phyloP scores from a whole-genome alignment of 1,140 invertebrate species.

The Drosophila serrata region DNA sequence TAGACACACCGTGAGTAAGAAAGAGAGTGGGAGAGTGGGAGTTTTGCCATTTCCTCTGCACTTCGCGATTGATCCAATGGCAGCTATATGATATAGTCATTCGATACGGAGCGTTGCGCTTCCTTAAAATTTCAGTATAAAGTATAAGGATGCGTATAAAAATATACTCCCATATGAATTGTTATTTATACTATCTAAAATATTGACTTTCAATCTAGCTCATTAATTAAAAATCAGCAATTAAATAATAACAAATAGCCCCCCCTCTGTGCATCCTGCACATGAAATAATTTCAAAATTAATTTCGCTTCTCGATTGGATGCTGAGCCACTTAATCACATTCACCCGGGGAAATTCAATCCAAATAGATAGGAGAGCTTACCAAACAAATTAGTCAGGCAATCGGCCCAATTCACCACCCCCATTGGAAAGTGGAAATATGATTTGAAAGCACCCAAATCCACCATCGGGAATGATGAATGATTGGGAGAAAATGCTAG shows the following conservation, averaged over 20 bases:
- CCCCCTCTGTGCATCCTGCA: not conserved
- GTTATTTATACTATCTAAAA: too few species aligned
- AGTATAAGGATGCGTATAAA: too few species aligned
- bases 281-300: conserved; percentile 10
- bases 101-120: too few species aligned
- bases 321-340: conserved; percentile 26
- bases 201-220: too few species aligned
- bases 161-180: too few species aligned
- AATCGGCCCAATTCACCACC: conserved; percentile 21
- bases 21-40: too few species aligned
- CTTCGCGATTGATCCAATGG: too few species aligned
- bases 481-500: conserved; percentile 2
- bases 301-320: conserved; percentile 17
- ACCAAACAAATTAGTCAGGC: conserved; percentile 23
- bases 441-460: conserved; percentile 21
- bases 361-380: conserved; percentile 25
- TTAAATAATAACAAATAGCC: not conserved
- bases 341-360: conserved; percentile 34
- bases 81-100: too few species aligned
- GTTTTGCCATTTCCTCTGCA: too few species aligned
- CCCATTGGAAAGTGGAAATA: conserved; percentile 24
- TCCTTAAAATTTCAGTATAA: too few species aligned
- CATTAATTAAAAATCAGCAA: not conserved
- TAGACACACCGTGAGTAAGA: too few species aligned
- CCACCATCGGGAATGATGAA: conserved; percentile 7